phyloP scores from a whole-genome alignment of 2,888 invertebrate species.

The Allolobophora icterica region DNA sequence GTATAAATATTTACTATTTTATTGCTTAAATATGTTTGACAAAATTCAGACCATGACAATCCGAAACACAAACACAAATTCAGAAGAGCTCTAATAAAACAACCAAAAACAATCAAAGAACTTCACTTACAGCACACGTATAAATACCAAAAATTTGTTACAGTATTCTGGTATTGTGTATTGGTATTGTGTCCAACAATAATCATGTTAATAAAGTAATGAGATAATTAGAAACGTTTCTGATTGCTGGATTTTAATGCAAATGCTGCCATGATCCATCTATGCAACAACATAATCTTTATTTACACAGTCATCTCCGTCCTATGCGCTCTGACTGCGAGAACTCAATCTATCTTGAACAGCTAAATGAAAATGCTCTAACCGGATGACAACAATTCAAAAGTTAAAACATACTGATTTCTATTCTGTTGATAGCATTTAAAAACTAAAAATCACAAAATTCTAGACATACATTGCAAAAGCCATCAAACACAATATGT shows the following conservation, averaged over 20 bases:
- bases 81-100: not conserved
- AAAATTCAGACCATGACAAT: not conserved
- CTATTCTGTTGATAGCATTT: not conserved
- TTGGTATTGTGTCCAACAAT: not conserved
- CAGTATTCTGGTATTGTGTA: not conserved
- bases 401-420: not conserved
- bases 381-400: not conserved
- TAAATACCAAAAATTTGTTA: not conserved
- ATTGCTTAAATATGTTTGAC: constrained; percentile 6
- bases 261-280: constrained; percentile 1
- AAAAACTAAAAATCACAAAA: not conserved
- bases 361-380: not conserved
- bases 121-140: not conserved
- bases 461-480: not conserved
- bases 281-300: not conserved
- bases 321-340: too few relatives aligned
- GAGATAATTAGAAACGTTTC: not conserved
- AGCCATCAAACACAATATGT: not conserved
- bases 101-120: not conserved
- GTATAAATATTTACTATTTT: not conserved
- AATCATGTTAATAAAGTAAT: not conserved
- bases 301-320: not conserved
- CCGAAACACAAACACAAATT: not conserved
- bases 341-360: not conserved
- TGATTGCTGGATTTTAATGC: not conserved